phyloP scores from a whole-genome alignment of 2,888 invertebrate genomes.

The Chrysolina haemoptera region DNA sequence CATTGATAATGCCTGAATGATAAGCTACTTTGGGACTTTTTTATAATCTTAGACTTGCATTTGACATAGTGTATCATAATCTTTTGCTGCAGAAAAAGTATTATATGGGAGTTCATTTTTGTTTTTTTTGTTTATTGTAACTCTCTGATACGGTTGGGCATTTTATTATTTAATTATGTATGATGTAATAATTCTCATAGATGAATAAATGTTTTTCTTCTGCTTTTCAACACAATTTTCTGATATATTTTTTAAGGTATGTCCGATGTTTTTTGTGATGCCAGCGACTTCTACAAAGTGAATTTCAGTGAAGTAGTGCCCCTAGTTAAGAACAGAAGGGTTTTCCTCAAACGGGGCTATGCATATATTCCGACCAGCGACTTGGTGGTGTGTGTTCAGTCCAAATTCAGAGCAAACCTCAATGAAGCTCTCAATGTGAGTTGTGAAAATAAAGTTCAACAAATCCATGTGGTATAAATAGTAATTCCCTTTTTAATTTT shows the following conservation, averaged over 20 bases:
- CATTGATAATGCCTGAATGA: no score
- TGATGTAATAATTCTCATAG: no score
- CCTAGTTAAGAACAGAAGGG: slow-evolving; percentile 83
- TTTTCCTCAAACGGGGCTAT: slow-evolving; percentile 84
- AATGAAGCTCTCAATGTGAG: slow-evolving; percentile 79
- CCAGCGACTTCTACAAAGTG: slow-evolving; percentile 73
- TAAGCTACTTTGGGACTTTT: no score
- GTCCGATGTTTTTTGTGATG: slow-evolving; percentile 74
- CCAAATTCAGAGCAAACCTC: slow-evolving; percentile 81
- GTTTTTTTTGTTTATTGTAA: no score
- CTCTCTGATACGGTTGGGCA: no score
- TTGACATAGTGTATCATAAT: no score
- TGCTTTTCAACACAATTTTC: neutral
- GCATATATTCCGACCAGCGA: slow-evolving; percentile 92
- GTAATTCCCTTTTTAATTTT: slow-evolving; percentile 30
- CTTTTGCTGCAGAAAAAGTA: no score
- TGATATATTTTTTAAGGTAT: slow-evolving; percentile 60
- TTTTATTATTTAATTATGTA: no score
- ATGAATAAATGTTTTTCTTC: no score
- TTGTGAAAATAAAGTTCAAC: neutral
- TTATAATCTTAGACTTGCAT: no score
- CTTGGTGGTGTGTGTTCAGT: slow-evolving; percentile 86
- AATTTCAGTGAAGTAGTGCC: slow-evolving; percentile 88
- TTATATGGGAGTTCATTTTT: no score
- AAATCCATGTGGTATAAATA: no score